Evolutionary conservation across 2,888 invertebrate species (phyloP).

Genomic region (Dastarcus helophoroides): DNA sequence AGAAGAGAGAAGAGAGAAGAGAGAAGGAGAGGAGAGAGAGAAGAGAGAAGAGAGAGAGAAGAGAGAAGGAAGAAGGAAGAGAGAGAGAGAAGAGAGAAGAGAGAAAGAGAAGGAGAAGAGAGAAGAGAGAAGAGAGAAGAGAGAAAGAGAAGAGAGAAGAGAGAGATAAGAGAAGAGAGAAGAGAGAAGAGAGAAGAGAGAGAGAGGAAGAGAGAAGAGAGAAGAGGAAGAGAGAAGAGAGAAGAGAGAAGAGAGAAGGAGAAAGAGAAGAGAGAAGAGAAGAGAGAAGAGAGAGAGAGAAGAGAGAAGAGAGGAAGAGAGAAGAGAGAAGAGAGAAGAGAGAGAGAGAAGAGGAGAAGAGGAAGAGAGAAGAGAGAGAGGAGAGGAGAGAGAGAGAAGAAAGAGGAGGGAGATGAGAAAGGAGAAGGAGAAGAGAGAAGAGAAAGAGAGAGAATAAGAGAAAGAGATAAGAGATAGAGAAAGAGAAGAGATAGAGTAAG

Average conservation of each 20-base stretch:
- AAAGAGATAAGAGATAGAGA: too few relatives aligned
- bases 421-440: not conserved
- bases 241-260: not conserved
- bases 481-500: not conserved
- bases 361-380: not conserved
- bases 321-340: not conserved
- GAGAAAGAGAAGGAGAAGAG: not conserved
- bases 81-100: constrained; percentile 1
- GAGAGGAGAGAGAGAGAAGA: not conserved
- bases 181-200: not conserved
- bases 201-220: not conserved
- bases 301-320: not conserved
- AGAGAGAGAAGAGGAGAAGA: not conserved
- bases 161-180: too few relatives aligned
- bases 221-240: not conserved
- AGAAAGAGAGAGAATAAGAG: not conserved
- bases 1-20: too few relatives aligned
- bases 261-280: not conserved
- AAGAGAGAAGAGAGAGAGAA: not conserved
- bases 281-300: not conserved
- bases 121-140: not conserved
- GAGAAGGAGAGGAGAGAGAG: not conserved
- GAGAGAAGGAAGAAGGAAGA: constrained; percentile 1
- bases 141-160: constrained; percentile 2
- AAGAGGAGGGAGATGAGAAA: too few relatives aligned